Percentiles rank a stretch among this genome's conserved stretches.
phyloP scores from a whole-genome alignment of 2,797 vertebrate genomes.

The Eupleurogrammus muticus region DNA sequence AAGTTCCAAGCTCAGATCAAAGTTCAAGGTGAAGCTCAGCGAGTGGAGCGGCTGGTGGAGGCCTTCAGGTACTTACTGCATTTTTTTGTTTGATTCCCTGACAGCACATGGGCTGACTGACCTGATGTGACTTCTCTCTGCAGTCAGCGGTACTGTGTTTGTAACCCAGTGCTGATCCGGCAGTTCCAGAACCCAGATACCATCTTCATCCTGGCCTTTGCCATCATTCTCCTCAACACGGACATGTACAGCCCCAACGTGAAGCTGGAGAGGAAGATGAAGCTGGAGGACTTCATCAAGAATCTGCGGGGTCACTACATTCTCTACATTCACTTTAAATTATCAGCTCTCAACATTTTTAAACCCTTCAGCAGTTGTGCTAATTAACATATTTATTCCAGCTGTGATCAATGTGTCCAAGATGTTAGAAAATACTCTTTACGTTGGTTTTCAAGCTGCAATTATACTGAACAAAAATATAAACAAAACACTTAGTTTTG shows the following conservation, averaged over 20 bases:
- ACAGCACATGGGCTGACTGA: neutral
- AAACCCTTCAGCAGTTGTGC: neutral
- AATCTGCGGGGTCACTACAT: constrained; percentile 86
- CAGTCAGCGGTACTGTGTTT: constrained; percentile 96
- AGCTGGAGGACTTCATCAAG: constrained; percentile 96
- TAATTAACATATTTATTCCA: no score
- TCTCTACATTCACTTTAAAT: neutral
- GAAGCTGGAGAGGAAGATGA: constrained; percentile 97
- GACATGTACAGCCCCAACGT: constrained; percentile 98
- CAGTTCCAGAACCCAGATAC: constrained; percentile 98
- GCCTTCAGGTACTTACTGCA: constrained; percentile 91
- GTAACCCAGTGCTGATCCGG: constrained; percentile 93
- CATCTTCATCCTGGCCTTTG: constrained; percentile 97
- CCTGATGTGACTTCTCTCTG: neutral
- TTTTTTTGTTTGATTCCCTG: neutral
- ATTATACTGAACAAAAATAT: no score
- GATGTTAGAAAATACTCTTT: no score
- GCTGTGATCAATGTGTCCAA: no score
- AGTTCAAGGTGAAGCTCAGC: constrained; percentile 96
- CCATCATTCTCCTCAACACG: constrained; percentile 97
- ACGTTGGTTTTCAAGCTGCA: no score
- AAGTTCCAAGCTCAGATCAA: constrained; percentile 98
- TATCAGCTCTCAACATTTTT: neutral
- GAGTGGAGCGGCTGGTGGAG: constrained; percentile 95
- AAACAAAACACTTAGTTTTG: no score